Evolutionary conservation across 2,888 invertebrate species (phyloP).

Genomic region (Pterobdella sp.): DNA sequence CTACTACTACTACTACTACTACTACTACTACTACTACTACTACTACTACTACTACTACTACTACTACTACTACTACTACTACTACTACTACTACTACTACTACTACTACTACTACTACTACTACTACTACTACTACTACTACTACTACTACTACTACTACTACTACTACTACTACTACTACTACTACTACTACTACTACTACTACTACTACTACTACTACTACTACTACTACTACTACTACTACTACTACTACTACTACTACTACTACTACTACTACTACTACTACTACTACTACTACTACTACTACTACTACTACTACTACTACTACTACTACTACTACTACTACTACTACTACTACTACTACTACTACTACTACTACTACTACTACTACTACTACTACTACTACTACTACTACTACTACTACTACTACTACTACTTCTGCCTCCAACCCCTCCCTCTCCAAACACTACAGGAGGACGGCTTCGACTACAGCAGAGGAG

Average conservation of each 20-base stretch:
- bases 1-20: conserved; percentile 1
- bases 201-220: not conserved
- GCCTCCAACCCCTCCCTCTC: not conserved
- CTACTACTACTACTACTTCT: conserved; percentile 14
- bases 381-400: conserved; percentile 14
- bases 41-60: conserved; percentile 1
- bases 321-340: conserved; percentile 14
- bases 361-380: conserved; percentile 8
- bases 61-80: conserved; percentile 1
- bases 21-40: conserved; percentile 1
- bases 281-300: conserved; percentile 15
- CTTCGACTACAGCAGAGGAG: conserved; percentile 83
- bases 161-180: conserved; percentile 1
- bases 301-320: conserved; percentile 7
- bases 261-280: conserved; percentile 16
- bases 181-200: not conserved
- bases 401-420: conserved; percentile 14
- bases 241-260: not conserved
- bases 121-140: not conserved
- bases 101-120: not conserved
- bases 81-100: not conserved
- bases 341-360: conserved; percentile 9
- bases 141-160: not conserved
- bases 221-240: not conserved
- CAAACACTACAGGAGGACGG: conserved; percentile 50